These are phyloP conservation scores for Coreoperca whiteheadi DNA, from an alignment of 2,113 vertebrate genomes.

Conservation along the genomic window DNA sequence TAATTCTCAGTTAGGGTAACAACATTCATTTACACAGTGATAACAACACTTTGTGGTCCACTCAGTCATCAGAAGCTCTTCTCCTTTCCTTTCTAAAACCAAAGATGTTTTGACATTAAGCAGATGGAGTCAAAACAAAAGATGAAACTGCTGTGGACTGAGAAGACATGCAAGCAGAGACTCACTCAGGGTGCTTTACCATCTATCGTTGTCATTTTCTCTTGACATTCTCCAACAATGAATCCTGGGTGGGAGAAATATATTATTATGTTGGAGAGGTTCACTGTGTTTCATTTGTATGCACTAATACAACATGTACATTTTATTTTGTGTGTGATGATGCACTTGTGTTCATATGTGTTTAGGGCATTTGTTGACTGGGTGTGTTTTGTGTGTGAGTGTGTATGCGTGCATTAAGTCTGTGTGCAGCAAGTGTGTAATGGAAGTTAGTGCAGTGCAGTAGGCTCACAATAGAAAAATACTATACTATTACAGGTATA, in stretches of 20 bases:
- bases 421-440: not conserved
- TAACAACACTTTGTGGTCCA: not conserved
- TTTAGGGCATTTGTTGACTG: not conserved
- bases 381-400: not conserved
- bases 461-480: not conserved
- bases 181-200: not conserved
- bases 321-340: not conserved
- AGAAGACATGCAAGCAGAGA: not conserved
- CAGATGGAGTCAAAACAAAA: not conserved
- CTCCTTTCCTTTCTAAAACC: not conserved
- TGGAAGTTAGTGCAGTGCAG: not conserved
- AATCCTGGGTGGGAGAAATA: not conserved
- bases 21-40: not conserved
- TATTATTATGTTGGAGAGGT: not conserved
- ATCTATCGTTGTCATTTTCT: conserved; percentile 15
- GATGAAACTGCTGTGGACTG: not conserved
- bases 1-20: not conserved
- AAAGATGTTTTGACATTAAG: not conserved
- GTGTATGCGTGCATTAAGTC: too few species aligned
- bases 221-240: not conserved
- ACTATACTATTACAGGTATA: not conserved
- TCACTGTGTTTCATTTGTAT: not conserved
- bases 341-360: not conserved
- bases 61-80: not conserved
- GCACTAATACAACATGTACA: not conserved